phyloP scores from a whole-genome alignment of 1,140 invertebrate species.

The Platorchestia sp. region DNA sequence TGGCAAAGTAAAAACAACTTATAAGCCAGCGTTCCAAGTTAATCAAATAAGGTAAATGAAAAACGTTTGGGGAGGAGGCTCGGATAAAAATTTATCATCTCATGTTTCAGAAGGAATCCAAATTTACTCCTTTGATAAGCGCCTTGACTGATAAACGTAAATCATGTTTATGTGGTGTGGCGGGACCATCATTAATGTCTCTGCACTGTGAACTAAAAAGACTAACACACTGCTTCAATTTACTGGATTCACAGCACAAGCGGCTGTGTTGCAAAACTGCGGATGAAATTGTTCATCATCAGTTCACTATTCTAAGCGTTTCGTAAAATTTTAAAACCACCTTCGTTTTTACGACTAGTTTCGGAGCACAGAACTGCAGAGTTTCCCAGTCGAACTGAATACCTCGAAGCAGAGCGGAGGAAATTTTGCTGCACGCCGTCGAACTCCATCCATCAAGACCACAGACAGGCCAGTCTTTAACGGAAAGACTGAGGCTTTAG shows the following conservation, averaged over 20 bases:
- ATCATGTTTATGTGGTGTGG: no score
- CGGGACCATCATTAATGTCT: no score
- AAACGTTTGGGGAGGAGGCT: no score
- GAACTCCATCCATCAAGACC: not conserved
- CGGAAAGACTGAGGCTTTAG: not conserved
- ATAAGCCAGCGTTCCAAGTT: no score
- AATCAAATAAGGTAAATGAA: no score
- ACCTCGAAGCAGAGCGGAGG: not conserved
- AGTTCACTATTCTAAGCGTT: not conserved
- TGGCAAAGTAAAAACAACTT: no score
- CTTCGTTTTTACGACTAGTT: not conserved
- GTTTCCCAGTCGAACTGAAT: not conserved
- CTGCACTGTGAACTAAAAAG: no score
- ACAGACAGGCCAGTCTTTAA: not conserved
- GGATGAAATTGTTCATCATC: not conserved
- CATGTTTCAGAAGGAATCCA: no score
- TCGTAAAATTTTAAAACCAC: not conserved
- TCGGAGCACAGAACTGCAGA: not conserved
- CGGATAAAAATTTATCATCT: no score
- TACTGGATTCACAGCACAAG: not conserved
- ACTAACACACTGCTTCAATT: not conserved
- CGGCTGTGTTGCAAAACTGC: not conserved
- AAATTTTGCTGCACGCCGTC: not conserved
- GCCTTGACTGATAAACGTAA: no score
- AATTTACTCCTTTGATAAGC: no score